Evolutionary conservation across 2,113 vertebrate species (phyloP), one percentile per base, ranked within the genome.

Genomic region (Equus quagga): DNA sequence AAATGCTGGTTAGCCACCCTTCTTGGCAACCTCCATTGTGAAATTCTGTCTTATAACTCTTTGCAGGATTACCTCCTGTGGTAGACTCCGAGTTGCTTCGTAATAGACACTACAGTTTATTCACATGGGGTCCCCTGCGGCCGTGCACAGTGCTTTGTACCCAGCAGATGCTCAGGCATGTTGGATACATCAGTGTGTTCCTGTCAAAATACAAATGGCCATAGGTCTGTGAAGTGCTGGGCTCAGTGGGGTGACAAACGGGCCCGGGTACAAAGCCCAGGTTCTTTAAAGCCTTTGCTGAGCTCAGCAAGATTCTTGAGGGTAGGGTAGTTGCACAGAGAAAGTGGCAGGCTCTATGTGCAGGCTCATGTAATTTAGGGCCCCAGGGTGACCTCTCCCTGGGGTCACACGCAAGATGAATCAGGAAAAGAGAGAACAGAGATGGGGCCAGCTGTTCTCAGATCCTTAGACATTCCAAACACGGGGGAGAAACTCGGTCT

Each of bases 401-500:
- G 64, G 15, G 85, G 91, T 98, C 78, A 97, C 26, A 76, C 2
- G 14, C 85, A 86, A 91, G 89, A 97, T 97, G 93, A 98, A 97
- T 97, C 78, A 82, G 76, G 67, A 56, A 82, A 64, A 91, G 75
- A 95, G 81, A 95, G 72, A 94, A 67, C 67, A 91, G 95, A 93
- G 89, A 75, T 23, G 8, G n/a, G 23, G n/a, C 91, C 93, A 97
- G 93, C 89, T 97, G 93, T 79, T 94, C 89, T 73, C 26, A 69
- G 54, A 94, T 91, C 91, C 54, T 92, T 60, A 85, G 96, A 88
- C 72, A 41, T 91, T 85, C 78, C 89, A 96, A 96, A 91, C 33
- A 94, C 46, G 83, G 18, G 81, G 72, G 78, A 78, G 70, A 81
- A 44, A 75, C 36, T 75, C 60, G 62, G 86, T 89, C 79, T 89